These are phyloP conservation scores for Dendrophyllia cribrosa DNA, from an alignment of 64 coral and sea anemone genomes.

Conservation along the genomic window DNA sequence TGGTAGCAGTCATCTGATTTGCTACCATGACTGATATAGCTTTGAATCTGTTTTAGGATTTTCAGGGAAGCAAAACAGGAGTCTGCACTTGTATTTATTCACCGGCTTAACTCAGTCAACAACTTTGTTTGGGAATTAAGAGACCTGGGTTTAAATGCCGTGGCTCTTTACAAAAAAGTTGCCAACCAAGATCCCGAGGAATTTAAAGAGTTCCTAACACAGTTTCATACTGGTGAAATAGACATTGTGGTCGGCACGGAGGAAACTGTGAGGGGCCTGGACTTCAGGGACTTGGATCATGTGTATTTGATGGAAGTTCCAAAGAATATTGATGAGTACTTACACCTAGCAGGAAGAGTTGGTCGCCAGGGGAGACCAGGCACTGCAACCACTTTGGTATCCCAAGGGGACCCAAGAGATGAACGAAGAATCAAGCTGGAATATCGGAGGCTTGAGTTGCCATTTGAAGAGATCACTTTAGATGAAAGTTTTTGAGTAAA, in stretches of 20 bases:
- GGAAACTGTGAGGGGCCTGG: slow-evolving; percentile 90
- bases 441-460: slow-evolving; percentile 82
- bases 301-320: slow-evolving; percentile 91
- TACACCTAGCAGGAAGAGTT: slow-evolving; percentile 82
- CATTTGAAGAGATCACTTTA: slow-evolving; percentile 71
- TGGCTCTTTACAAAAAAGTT: slow-evolving; percentile 87
- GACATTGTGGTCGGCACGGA: slow-evolving; percentile 87
- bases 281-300: slow-evolving; percentile 84
- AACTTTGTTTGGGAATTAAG: slow-evolving; percentile 88
- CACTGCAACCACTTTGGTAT: slow-evolving; percentile 82
- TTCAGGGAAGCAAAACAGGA: slow-evolving; percentile 80
- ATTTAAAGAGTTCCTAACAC: slow-evolving; percentile 69
- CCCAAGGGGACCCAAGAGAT: slow-evolving; percentile 50
- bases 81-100: slow-evolving; percentile 89
- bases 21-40: no score
- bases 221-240: slow-evolving; percentile 81
- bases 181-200: slow-evolving; percentile 74
- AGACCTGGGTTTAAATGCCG: slow-evolving; percentile 81
- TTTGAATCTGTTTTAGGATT: slow-evolving; percentile 35
- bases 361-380: slow-evolving; percentile 83
- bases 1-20: no score
- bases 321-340: slow-evolving; percentile 84
- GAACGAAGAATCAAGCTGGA: slow-evolving; percentile 72
- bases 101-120: slow-evolving; percentile 86
- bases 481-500: neutral